phyloP scores from a whole-genome alignment of 92 coral and sea anemone species.

The Epizoanthus rinbou region DNA sequence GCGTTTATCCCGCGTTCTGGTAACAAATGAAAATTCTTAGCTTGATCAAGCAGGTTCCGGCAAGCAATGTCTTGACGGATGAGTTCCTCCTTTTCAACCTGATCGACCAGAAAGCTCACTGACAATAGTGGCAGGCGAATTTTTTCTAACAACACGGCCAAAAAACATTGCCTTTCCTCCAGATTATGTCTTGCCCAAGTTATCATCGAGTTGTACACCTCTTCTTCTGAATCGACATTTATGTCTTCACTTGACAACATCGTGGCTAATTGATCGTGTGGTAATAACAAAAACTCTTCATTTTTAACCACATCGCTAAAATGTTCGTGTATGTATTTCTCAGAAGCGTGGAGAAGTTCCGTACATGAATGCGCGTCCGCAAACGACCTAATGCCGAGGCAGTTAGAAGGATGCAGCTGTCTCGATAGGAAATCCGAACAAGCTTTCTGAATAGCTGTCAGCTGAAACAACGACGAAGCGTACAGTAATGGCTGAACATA shows the following conservation, averaged over 20 bases:
- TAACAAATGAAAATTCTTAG: constrained; percentile 87
- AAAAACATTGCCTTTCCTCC: constrained; percentile 63
- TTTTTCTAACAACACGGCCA: constrained; percentile 70
- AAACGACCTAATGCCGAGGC: constrained; percentile 82
- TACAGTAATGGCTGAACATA: constrained; percentile 75
- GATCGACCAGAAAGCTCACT: constrained; percentile 81
- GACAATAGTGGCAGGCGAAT: constrained; percentile 87
- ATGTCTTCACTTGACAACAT: constrained; percentile 77
- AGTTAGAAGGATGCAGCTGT: constrained; percentile 85
- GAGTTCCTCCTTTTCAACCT: constrained; percentile 93
- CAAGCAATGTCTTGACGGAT: constrained; percentile 81
- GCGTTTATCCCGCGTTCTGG: constrained; percentile 70
- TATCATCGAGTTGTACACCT: constrained; percentile 80
- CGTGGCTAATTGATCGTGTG: constrained; percentile 66
- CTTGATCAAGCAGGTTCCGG: constrained; percentile 77
- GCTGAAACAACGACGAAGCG: constrained; percentile 77
- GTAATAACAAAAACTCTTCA: constrained; percentile 80
- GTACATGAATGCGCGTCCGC: constrained; percentile 80
- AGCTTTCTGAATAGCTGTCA: constrained; percentile 80
- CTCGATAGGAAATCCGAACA: constrained; percentile 79
- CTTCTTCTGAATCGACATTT: constrained; percentile 88
- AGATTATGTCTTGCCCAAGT: constrained; percentile 85
- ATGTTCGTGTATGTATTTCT: constrained; percentile 77
- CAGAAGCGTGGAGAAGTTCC: constrained; percentile 63
- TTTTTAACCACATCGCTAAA: constrained; percentile 80